These are phyloP conservation scores for Tapirus terrestris DNA, from an alignment of 2,113 vertebrate genomes.

Conservation along the genomic window DNA sequence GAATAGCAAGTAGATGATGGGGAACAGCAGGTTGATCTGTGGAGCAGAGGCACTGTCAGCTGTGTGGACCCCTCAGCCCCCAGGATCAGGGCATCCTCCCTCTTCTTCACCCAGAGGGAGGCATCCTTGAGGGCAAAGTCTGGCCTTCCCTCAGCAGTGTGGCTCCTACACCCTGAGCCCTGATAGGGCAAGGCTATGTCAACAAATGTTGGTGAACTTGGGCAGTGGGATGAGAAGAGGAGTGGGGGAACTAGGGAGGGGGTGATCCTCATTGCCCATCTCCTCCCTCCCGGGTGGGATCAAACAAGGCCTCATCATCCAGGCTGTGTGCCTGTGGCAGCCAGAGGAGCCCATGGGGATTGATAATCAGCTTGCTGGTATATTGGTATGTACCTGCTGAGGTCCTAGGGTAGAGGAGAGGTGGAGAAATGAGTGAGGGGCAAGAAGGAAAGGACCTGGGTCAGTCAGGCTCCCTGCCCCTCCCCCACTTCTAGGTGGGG, in stretches of 20 bases:
- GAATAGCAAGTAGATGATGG: slow-evolving; percentile 93
- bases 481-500: background rate
- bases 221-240: background rate
- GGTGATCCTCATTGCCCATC: background rate
- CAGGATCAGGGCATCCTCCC: background rate
- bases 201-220: background rate
- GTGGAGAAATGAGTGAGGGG: background rate
- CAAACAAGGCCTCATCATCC: background rate
- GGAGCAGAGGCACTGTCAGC: slow-evolving; percentile 13
- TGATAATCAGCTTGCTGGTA: background rate
- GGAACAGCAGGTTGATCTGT: slow-evolving; percentile 93
- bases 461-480: background rate
- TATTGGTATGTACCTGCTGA: background rate
- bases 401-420: background rate
- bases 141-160: background rate
- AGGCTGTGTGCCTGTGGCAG: background rate
- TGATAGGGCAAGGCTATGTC: background rate
- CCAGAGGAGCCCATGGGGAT: background rate
- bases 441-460: background rate
- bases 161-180: background rate
- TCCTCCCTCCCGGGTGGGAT: background rate
- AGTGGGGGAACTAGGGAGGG: background rate
- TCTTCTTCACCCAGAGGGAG: background rate
- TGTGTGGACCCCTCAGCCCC: accelerated
- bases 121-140: background rate